A percentile compares a stretch with the other conserved stretches of the same genome.
Conservation (phyloP, 2,797 vertebrate species). For the Euthynnus affinis region DNA sequence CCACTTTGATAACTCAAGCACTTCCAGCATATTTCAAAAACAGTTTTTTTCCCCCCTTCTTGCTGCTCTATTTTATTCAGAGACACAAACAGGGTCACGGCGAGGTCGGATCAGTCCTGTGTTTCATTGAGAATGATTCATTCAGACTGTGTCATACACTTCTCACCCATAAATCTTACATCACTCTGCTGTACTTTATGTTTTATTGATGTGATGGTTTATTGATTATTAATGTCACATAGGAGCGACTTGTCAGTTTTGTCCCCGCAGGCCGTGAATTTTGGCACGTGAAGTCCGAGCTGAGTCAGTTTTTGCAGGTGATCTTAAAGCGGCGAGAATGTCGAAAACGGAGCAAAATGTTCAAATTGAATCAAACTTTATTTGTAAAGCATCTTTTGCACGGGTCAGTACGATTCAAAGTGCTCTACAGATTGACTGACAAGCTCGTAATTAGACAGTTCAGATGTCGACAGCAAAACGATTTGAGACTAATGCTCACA, state of each 20-base stretch:
- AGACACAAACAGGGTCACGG: background rate
- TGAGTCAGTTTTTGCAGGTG: background rate
- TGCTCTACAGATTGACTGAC: too few species aligned
- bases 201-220: conserved; percentile 36
- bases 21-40: too few species aligned
- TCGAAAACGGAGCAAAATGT: background rate
- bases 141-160: background rate
- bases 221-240: conserved; percentile 33
- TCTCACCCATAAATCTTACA: background rate
- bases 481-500: too few species aligned
- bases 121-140: conserved; percentile 9
- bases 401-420: too few species aligned
- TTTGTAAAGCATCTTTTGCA: too few species aligned
- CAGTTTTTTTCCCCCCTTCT: background rate
- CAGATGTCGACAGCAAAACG: too few species aligned
- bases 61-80: background rate
- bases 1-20: background rate
- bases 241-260: background rate
- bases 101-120: background rate
- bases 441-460: too few species aligned
- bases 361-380: too few species aligned
- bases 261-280: background rate
- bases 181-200: background rate
- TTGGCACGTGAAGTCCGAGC: background rate
- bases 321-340: background rate